Conservation (phyloP, 2,113 vertebrate species). For the Oreamnos americanus region DNA sequence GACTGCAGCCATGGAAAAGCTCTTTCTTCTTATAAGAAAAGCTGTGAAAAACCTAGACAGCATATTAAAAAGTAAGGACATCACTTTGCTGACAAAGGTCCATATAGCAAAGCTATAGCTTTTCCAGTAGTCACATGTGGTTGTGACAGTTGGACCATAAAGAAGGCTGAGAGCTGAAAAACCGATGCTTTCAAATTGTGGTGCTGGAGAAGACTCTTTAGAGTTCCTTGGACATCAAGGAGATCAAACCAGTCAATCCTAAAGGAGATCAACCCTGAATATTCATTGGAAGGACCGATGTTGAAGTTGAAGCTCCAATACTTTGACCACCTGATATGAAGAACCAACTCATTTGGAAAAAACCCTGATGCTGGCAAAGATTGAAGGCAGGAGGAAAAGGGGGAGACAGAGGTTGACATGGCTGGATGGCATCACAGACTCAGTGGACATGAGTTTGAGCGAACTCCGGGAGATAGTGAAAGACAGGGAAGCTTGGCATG, state of each 20-base stretch:
- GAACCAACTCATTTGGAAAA: neutral
- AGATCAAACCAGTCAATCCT: neutral
- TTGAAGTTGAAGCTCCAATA: neutral
- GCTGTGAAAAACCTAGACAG: neutral
- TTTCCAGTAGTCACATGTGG: neutral
- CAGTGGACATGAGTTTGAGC: neutral
- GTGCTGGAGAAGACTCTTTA: neutral
- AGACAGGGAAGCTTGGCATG: neutral
- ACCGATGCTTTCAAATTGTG: neutral
- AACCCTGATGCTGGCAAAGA: neutral
- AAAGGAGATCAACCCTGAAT: neutral
- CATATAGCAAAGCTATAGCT: neutral
- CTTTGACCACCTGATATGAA: neutral
- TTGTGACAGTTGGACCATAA: neutral
- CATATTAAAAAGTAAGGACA: neutral
- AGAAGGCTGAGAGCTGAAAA: fast-evolving
- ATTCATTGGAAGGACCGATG: neutral
- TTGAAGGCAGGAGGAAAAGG: neutral
- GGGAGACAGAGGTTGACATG: neutral
- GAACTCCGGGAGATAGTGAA: neutral
- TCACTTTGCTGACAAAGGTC: neutral
- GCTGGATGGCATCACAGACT: neutral
- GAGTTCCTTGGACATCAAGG: neutral
- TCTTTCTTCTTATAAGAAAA: neutral
- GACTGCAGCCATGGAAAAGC: fast-evolving